Conservation (phyloP, 2,113 vertebrate genomes). For the Orientallactaga bullata region DNA sequence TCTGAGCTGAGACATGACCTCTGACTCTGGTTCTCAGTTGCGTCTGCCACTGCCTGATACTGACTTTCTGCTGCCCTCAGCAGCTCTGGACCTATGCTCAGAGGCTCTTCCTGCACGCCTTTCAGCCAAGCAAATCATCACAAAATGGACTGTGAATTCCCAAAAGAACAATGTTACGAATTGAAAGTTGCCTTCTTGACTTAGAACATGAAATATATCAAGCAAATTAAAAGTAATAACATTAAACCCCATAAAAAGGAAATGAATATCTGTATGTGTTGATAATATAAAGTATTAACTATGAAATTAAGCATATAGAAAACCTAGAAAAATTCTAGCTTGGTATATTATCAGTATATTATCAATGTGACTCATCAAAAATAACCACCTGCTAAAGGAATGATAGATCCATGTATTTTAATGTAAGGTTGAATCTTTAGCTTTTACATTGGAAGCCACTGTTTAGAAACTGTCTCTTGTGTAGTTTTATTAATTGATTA, state of each 20-base stretch:
- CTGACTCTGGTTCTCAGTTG: background rate
- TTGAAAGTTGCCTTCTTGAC: conserved; percentile 49
- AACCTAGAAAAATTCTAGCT: conserved; percentile 12
- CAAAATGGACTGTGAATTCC: conserved; percentile 21
- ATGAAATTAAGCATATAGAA: background rate
- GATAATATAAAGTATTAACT: conserved; percentile 3
- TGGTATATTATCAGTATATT: background rate
- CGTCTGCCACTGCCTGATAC: background rate
- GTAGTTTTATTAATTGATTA: background rate
- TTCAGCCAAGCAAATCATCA: conserved; percentile 43
- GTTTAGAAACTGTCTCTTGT: background rate
- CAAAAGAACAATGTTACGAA: background rate
- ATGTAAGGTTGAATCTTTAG: background rate
- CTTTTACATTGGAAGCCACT: background rate
- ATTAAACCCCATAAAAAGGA: conserved; percentile 6
- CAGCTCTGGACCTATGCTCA: conserved; percentile 25
- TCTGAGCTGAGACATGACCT: background rate
- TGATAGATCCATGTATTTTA: background rate
- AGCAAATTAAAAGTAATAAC: conserved; percentile 52
- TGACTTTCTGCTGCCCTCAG: conserved; percentile 26
- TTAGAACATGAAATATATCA: conserved; percentile 39
- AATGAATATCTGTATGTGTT: background rate
- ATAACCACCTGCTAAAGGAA: background rate
- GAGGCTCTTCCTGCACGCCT: conserved; percentile 34
- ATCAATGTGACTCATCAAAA: background rate